Evolutionary conservation across 2,888 invertebrate species (phyloP).

Genomic region (Parnassius mnemosyne): DNA sequence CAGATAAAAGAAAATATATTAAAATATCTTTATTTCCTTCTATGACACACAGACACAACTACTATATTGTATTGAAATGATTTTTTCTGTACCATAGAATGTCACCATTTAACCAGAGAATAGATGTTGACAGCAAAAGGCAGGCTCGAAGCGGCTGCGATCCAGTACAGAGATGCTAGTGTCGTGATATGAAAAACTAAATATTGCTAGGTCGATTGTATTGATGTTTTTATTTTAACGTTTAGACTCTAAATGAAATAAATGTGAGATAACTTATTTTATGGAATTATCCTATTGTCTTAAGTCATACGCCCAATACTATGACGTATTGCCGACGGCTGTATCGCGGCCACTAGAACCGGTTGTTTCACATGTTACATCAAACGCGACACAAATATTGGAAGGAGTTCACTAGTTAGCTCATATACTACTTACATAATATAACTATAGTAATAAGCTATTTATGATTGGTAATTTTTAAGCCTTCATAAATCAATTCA

Average conservation of each 20-base stretch:
- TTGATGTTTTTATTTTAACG: too few relatives aligned
- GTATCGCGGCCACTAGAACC: constrained; percentile 59
- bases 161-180: too few relatives aligned
- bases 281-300: not conserved
- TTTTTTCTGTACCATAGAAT: not conserved
- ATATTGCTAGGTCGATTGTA: too few relatives aligned
- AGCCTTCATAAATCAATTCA: too few relatives aligned
- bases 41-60: too few relatives aligned
- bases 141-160: too few relatives aligned
- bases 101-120: not conserved
- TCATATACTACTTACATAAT: constrained; percentile 28
- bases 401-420: constrained; percentile 43
- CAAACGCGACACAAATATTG: constrained; percentile 54
- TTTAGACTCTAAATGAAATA: too few relatives aligned
- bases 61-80: not conserved
- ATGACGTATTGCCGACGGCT: constrained; percentile 46
- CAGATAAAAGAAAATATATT: too few relatives aligned
- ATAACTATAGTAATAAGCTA: not conserved
- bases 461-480: not conserved
- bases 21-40: too few relatives aligned
- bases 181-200: too few relatives aligned
- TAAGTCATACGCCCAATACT: constrained; percentile 24
- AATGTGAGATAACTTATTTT: too few relatives aligned
- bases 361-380: constrained; percentile 65
- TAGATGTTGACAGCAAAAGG: not conserved